These are phyloP conservation scores for Drosophila virilis DNA, from an alignment of 1,140 invertebrate genomes.

Conservation along the genomic window DNA sequence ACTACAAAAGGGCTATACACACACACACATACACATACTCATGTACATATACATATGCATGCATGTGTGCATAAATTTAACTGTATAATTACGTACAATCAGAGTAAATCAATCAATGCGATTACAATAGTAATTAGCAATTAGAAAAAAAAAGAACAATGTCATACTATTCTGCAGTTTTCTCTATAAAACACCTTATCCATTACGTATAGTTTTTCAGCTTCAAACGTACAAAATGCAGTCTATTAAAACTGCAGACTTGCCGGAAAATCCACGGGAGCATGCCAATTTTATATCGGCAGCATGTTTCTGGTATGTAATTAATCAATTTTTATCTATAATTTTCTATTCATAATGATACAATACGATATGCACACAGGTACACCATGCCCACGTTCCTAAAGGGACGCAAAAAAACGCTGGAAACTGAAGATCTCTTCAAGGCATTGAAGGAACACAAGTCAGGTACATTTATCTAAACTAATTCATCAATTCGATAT, in stretches of 20 bases:
- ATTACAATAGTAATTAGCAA: conserved; percentile 28
- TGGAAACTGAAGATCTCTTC: conserved; percentile 86
- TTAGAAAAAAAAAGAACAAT: conserved; percentile 3
- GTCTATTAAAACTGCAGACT: conserved; percentile 78
- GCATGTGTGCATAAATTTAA: not conserved
- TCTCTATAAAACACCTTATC: not conserved
- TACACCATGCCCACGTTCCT: conserved; percentile 85
- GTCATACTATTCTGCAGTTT: conserved; percentile 17
- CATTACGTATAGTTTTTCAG: not conserved
- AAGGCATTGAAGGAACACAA: conserved; percentile 86
- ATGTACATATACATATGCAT: not conserved
- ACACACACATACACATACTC: not conserved
- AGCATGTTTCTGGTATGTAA: conserved; percentile 76
- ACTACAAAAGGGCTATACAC: not conserved
- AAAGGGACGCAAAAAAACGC: conserved; percentile 85
- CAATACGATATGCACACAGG: conserved; percentile 56
- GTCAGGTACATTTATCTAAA: conserved; percentile 73
- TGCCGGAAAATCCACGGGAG: conserved; percentile 83
- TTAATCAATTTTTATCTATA: not conserved
- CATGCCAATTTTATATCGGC: conserved; percentile 70
- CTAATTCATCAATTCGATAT: too few relatives aligned
- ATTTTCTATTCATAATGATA: not conserved
- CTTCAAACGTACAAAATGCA: conserved; percentile 55
- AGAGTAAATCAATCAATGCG: conserved; percentile 25
- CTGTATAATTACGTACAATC: not conserved